phyloP scores from a whole-genome alignment of 2,888 invertebrate genomes.

The Drosophila emarginata region DNA sequence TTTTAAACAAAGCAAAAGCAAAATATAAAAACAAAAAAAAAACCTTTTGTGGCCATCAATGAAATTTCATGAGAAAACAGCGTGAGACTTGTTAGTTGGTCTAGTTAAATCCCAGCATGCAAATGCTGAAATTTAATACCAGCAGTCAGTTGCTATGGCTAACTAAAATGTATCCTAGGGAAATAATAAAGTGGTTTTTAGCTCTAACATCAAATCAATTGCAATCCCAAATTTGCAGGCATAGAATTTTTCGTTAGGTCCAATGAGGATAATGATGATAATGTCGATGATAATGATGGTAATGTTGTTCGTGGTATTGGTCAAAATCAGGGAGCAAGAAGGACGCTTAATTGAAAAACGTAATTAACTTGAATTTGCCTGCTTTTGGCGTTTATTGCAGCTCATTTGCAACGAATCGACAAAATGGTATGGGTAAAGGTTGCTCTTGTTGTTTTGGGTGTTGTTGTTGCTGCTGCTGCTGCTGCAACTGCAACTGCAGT shows the following conservation, averaged over 20 bases:
- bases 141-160: not conserved
- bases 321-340: slow-evolving; percentile 41
- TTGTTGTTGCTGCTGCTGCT: slow-evolving; percentile 12
- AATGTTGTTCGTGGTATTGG: slow-evolving; percentile 31
- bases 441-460: not conserved
- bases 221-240: slow-evolving; percentile 56
- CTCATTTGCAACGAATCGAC: slow-evolving; percentile 68
- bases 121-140: not conserved
- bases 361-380: slow-evolving; percentile 77
- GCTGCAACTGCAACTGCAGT: slow-evolving; percentile 50
- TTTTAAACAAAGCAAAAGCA: too few species aligned
- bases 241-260: slow-evolving; percentile 24
- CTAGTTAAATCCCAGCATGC: not conserved
- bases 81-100: too few species aligned
- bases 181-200: slow-evolving; percentile 36
- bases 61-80: too few species aligned
- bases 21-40: too few species aligned
- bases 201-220: slow-evolving; percentile 54
- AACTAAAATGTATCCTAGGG: slow-evolving; percentile 11
- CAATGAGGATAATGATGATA: not conserved
- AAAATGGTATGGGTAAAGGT: slow-evolving; percentile 40
- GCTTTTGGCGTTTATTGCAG: slow-evolving; percentile 74
- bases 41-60: too few species aligned
- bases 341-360: slow-evolving; percentile 74
- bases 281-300: not conserved